These are phyloP conservation scores for Eulithis prunata DNA, from an alignment of 2,888 invertebrate genomes.

Conservation along the genomic window DNA sequence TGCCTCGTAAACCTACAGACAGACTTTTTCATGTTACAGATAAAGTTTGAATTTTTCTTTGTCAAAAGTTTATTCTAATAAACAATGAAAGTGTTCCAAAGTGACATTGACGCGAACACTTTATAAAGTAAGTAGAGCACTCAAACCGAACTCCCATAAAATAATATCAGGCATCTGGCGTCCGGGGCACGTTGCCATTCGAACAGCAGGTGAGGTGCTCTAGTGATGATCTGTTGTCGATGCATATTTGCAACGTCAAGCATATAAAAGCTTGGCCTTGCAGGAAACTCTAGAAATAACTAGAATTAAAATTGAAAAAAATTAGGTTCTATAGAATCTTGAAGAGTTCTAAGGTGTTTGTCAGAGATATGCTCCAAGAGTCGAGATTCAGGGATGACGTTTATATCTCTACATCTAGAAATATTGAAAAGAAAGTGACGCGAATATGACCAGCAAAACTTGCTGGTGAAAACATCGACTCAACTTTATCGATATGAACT, in stretches of 20 bases:
- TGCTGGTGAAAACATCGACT: not conserved
- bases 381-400: too few relatives aligned
- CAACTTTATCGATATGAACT: slow-evolving; percentile 28
- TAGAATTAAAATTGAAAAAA: too few relatives aligned
- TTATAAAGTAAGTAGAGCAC: slow-evolving; percentile 43
- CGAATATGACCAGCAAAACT: too few relatives aligned
- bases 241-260: not conserved
- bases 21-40: too few relatives aligned
- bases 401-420: too few relatives aligned
- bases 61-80: slow-evolving; percentile 26
- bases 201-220: slow-evolving; percentile 3
- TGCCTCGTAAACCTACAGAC: too few relatives aligned
- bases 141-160: slow-evolving; percentile 52
- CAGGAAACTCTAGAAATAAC: too few relatives aligned
- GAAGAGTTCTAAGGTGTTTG: too few relatives aligned
- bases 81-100: slow-evolving; percentile 31
- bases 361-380: too few relatives aligned
- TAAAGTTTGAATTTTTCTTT: not conserved
- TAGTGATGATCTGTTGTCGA: slow-evolving; percentile 4
- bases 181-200: slow-evolving; percentile 19
- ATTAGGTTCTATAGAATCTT: too few relatives aligned
- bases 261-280: too few relatives aligned
- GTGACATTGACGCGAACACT: slow-evolving; percentile 41
- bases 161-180: slow-evolving; percentile 53
- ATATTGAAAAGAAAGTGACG: too few relatives aligned